These are phyloP conservation scores for Excalfactoria chinensis DNA, from an alignment of 2,113 vertebrate species.

Conservation along the genomic window DNA sequence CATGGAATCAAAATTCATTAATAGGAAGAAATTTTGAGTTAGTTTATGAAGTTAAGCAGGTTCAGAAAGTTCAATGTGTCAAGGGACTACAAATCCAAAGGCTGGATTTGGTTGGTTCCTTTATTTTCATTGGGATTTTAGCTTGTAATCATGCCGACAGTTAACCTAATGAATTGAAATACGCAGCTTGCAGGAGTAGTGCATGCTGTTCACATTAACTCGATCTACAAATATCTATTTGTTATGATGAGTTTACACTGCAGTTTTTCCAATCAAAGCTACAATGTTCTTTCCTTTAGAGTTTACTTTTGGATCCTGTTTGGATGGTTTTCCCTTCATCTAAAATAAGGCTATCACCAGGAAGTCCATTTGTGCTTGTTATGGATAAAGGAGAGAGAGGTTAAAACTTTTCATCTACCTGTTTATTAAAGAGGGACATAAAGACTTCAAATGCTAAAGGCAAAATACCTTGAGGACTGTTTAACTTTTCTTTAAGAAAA, in stretches of 20 bases:
- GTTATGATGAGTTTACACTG: background rate
- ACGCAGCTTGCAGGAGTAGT: background rate
- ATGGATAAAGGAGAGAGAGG: fast-evolving
- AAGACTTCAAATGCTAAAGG: background rate
- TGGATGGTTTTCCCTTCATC: background rate
- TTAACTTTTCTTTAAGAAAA: background rate
- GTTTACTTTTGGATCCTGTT: background rate
- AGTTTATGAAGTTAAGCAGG: background rate
- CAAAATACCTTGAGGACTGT: background rate
- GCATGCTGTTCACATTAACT: background rate
- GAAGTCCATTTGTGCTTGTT: background rate
- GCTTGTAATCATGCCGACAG: background rate
- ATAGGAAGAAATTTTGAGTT: background rate
- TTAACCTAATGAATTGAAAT: background rate
- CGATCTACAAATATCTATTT: background rate
- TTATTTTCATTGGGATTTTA: background rate
- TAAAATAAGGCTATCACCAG: background rate
- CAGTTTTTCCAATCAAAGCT: background rate
- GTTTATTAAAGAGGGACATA: fast-evolving
- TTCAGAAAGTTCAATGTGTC: background rate
- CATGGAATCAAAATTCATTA: background rate
- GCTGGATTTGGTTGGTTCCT: background rate
- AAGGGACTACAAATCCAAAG: background rate
- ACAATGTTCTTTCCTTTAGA: fast-evolving
- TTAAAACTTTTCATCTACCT: background rate